Percentiles rank a stretch among this genome's conserved stretches.
phyloP scores from a whole-genome alignment of 64 coral and sea anemone genomes.

The Dendronephthya gigantea region DNA sequence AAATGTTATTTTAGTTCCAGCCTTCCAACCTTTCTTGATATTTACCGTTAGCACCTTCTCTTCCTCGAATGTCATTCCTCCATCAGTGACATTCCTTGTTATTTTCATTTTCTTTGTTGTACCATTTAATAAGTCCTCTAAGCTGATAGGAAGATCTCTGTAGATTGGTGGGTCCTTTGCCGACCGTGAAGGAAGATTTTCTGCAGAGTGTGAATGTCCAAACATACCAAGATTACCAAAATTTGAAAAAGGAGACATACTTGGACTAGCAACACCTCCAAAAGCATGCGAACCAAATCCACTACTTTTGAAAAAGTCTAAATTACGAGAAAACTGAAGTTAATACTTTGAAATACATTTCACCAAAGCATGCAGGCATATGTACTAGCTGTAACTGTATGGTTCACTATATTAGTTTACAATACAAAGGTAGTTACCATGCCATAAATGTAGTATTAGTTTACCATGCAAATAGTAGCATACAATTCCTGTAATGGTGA shows the following conservation, averaged over 20 bases:
- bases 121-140: slow-evolving; percentile 72
- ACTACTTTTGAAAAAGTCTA: neutral
- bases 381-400: no score
- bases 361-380: neutral
- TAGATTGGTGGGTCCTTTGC: slow-evolving; percentile 79
- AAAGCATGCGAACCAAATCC: neutral
- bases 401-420: no score
- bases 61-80: slow-evolving; percentile 54
- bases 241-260: neutral
- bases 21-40: slow-evolving; percentile 94
- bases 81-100: slow-evolving; percentile 63
- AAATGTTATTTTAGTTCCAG: slow-evolving; percentile 93
- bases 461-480: no score
- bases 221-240: slow-evolving; percentile 21
- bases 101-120: slow-evolving; percentile 88
- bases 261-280: neutral
- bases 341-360: neutral
- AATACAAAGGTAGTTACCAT: no score
- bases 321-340: neutral
- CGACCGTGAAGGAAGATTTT: neutral
- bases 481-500: no score
- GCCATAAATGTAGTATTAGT: no score
- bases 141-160: slow-evolving; percentile 52
- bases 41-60: slow-evolving; percentile 86
- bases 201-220: neutral